These are phyloP conservation scores for Eristalis tenax DNA, from an alignment of 2,888 invertebrate species.

Conservation along the genomic window DNA sequence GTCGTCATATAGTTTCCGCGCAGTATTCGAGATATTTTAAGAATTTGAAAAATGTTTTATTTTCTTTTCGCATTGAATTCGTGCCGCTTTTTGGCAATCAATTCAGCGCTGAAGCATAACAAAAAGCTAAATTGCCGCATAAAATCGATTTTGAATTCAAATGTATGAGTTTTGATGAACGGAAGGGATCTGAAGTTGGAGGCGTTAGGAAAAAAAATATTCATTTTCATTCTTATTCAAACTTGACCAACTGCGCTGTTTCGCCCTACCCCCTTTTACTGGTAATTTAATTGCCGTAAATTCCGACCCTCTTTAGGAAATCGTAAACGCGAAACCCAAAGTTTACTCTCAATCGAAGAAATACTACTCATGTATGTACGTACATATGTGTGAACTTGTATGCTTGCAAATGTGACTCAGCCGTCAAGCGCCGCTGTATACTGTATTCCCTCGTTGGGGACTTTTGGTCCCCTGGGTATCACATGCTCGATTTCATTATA, in stretches of 20 bases:
- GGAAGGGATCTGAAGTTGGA: conserved; percentile 21
- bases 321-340: conserved; percentile 2
- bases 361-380: not conserved
- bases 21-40: conserved; percentile 42
- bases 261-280: conserved; percentile 9
- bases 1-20: conserved; percentile 53
- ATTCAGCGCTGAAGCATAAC: not conserved
- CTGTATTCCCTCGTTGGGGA: not conserved
- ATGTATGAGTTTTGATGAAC: conserved; percentile 6
- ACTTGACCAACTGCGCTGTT: not conserved
- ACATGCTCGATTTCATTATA: conserved; percentile 9
- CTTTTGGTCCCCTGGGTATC: not conserved
- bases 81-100: not conserved
- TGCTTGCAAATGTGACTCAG: not conserved
- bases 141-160: not conserved
- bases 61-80: conserved; percentile 7
- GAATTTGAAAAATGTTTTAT: conserved; percentile 50
- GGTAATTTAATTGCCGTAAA: conserved; percentile 46
- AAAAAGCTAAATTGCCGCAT: not conserved
- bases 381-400: not conserved
- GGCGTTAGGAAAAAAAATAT: conserved; percentile 23
- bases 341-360: not conserved
- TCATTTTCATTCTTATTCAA: conserved; percentile 52
- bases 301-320: conserved; percentile 38
- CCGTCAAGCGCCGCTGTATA: not conserved